phyloP scores from a whole-genome alignment of 92 coral and sea anemone genomes.

The Phenganax marumi region DNA sequence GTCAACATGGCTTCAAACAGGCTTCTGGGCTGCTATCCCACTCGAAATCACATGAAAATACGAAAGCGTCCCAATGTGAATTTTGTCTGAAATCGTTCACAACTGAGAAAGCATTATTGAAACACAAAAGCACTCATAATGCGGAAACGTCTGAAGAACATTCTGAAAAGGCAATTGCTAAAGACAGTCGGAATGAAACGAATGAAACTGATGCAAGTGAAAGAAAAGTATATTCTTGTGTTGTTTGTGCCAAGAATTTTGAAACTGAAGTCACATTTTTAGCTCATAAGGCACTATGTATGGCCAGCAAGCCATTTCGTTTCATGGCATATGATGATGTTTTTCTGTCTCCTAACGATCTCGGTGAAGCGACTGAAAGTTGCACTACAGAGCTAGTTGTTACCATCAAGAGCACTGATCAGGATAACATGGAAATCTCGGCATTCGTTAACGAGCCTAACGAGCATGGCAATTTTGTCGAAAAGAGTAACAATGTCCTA shows the following conservation, averaged over 20 bases:
- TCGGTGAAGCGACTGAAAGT: neutral
- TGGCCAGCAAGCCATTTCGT: slow-evolving; percentile 10
- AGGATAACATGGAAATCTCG: neutral
- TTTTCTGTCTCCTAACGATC: neutral
- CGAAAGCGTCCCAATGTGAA: slow-evolving; percentile 51
- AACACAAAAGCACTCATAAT: slow-evolving; percentile 54
- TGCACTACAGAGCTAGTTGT: slow-evolving; percentile 5
- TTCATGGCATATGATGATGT: slow-evolving; percentile 31
- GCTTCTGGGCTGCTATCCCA: slow-evolving; percentile 52
- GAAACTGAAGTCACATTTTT: slow-evolving; percentile 1
- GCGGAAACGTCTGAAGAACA: slow-evolving; percentile 51
- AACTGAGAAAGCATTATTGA: slow-evolving; percentile 50
- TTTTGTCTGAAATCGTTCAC: slow-evolving; percentile 56
- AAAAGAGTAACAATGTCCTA: too few species aligned
- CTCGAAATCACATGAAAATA: slow-evolving; percentile 42
- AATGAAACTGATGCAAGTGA: neutral
- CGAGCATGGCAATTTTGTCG: too few species aligned
- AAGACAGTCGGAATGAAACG: neutral
- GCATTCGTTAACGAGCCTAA: neutral
- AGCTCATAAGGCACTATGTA: slow-evolving; percentile 19
- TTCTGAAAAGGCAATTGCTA: slow-evolving; percentile 40
- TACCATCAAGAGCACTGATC: neutral
- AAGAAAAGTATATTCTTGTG: neutral
- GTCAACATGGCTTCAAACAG: slow-evolving; percentile 54
- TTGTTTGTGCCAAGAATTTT: slow-evolving; percentile 15